phyloP scores from a whole-genome alignment of 2,113 vertebrate species.

The Erythrolamprus reginae region DNA sequence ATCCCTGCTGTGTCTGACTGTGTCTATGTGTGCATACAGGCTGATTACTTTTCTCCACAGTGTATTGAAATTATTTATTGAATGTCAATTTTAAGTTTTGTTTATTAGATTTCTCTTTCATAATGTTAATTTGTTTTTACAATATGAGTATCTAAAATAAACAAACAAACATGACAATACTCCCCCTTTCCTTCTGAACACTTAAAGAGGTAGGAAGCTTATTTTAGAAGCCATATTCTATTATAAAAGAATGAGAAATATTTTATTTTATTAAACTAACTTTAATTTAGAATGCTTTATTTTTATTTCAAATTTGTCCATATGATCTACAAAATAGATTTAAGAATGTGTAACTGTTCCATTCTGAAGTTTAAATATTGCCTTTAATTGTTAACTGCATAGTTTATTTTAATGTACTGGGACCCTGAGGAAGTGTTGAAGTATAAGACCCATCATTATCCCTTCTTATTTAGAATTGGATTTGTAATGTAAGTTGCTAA shows the following conservation, averaged over 20 bases:
- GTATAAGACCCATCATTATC: background rate
- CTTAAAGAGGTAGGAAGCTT: background rate
- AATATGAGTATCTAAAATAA: background rate
- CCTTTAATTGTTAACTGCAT: background rate
- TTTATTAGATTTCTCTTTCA: background rate
- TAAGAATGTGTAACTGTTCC: background rate
- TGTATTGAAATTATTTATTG: background rate
- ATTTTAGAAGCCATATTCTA: background rate
- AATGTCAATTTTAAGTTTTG: background rate
- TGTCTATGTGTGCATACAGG: background rate
- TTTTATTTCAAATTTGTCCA: background rate
- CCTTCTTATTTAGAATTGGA: background rate
- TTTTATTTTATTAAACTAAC: background rate
- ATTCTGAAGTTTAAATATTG: background rate
- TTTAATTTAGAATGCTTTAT: background rate
- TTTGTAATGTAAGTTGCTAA: background rate
- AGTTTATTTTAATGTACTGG: background rate
- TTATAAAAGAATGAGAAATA: background rate
- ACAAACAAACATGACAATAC: background rate
- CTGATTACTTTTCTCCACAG: background rate
- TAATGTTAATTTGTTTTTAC: background rate
- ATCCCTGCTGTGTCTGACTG: background rate
- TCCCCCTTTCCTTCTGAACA: background rate
- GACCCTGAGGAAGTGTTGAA: background rate
- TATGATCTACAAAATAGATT: background rate